Evolutionary conservation across 2,888 invertebrate genomes (phyloP), one percentile per base, ranked within the genome.

Genomic region (Aelia acuminata): DNA sequence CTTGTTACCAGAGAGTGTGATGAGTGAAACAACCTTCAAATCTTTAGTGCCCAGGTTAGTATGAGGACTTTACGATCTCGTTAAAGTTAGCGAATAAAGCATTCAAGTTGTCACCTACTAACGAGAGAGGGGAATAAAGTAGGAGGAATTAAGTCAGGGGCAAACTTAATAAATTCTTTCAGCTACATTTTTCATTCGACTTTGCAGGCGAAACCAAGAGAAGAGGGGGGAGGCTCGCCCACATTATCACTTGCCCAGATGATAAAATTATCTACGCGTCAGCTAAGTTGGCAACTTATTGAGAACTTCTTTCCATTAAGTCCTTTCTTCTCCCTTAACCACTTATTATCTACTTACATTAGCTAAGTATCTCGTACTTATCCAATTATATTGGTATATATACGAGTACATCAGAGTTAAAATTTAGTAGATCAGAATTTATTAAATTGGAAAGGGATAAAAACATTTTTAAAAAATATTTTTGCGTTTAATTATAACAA

Each of bases 111-210:
- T 43, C 80, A 80, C 80, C 80, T 80, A 43, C 80, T 80, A 80
- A 80, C 80, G 43, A 80, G 80, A 80, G 80, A 43, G 43, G 22
- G 43, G 80, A 43, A 80, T 80, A 80, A 80, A 80, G 80, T 80
- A 84, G 50, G 49, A 47, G 50, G 84, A 48, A 84, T 84, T 84
- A 84, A 84, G 84, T 50, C 50, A 50, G 84, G 84, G 50, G 31
- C 48, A 84, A 84, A 84, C 84, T 84, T 84, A 84, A 84, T 84
- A 84, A 84, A 84, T 50, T 84, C 49, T 84, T 84, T 84, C 49
- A 26, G 84, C 84, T 84, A 84, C 84, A 84, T 84, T 84, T 84
- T 84, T 84, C 84, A 84, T 84, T 84, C 47, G 48, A 47, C 80
- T 80, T 43, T 80, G 39, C 39, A 80, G 80, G 80, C 80, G 10